A percentile compares a stretch with the other conserved stretches of the same genome.
Evolutionary conservation across 2,797 vertebrate genomes (phyloP).

Genomic region (Pseudochirops corinnae): DNA sequence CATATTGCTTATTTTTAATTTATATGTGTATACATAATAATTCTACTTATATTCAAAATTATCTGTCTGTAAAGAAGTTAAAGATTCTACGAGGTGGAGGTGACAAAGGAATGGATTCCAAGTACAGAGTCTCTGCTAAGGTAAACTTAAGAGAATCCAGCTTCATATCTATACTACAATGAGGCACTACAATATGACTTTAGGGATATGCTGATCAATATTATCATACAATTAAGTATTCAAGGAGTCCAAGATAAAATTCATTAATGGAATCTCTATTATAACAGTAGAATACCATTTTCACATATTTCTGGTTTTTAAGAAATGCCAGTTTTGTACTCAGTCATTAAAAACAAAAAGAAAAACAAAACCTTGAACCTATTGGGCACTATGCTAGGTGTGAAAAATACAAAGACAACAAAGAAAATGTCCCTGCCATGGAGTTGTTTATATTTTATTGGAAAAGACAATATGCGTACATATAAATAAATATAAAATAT

Average conservation of each 20-base stretch:
- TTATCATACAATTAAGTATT: neutral
- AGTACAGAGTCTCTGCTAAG: neutral
- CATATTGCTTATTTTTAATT: neutral
- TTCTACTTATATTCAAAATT: neutral
- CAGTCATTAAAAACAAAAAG: neutral
- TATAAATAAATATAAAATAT: neutral
- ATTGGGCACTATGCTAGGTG: neutral
- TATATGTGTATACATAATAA: neutral
- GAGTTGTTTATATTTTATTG: neutral
- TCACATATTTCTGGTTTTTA: neutral
- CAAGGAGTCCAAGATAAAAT: neutral
- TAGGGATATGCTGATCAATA: neutral
- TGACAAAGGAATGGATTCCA: neutral
- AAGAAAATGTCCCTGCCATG: neutral
- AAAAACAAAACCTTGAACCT: neutral
- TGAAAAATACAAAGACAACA: neutral
- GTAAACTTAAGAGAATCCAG: neutral
- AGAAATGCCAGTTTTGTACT: neutral
- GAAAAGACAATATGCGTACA: neutral
- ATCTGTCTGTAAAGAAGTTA: too few species aligned
- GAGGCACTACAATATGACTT: neutral
- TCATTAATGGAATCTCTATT: neutral
- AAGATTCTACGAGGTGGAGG: too few species aligned
- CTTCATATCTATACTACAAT: too few species aligned
- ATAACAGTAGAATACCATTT: neutral